phyloP scores from a whole-genome alignment of 2,797 vertebrate genomes.

The Crypturellus tataupa region DNA sequence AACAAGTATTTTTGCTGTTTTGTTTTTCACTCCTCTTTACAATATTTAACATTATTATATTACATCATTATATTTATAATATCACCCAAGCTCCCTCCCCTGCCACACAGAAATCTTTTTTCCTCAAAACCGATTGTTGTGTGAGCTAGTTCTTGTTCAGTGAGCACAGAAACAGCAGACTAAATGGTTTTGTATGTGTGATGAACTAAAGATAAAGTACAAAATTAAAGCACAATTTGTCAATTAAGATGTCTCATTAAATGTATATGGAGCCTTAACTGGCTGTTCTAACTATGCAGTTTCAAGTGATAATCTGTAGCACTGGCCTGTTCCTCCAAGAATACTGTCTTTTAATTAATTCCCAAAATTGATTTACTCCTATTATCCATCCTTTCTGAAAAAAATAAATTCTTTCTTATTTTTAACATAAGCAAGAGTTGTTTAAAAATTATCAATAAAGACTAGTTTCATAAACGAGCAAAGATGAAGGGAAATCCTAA shows the following conservation, averaged over 20 bases:
- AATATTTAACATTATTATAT: not conserved
- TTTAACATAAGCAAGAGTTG: slow-evolving; percentile 11
- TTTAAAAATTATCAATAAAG: slow-evolving; percentile 53
- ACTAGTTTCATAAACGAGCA: not conserved
- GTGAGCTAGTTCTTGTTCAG: not conserved
- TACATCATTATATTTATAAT: not conserved
- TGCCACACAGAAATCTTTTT: not conserved
- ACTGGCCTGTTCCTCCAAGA: slow-evolving; percentile 65
- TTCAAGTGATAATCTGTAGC: slow-evolving; percentile 75
- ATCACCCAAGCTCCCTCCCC: not conserved
- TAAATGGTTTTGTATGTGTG: not conserved
- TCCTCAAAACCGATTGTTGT: not conserved
- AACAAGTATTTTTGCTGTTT: too few relatives aligned
- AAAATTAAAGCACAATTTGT: slow-evolving; percentile 63
- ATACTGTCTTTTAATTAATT: slow-evolving; percentile 80
- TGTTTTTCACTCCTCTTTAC: not conserved
- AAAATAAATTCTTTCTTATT: not conserved
- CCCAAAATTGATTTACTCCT: slow-evolving; percentile 58
- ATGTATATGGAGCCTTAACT: slow-evolving; percentile 74
- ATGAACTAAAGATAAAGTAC: slow-evolving; percentile 37
- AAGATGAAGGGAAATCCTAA: not conserved
- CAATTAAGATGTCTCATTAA: slow-evolving; percentile 78
- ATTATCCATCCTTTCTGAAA: slow-evolving; percentile 27
- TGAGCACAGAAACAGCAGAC: not conserved
- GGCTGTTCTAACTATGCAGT: slow-evolving; percentile 73